Evolutionary conservation across 2,888 invertebrate genomes (phyloP).

Genomic region (Dynastes maya): DNA sequence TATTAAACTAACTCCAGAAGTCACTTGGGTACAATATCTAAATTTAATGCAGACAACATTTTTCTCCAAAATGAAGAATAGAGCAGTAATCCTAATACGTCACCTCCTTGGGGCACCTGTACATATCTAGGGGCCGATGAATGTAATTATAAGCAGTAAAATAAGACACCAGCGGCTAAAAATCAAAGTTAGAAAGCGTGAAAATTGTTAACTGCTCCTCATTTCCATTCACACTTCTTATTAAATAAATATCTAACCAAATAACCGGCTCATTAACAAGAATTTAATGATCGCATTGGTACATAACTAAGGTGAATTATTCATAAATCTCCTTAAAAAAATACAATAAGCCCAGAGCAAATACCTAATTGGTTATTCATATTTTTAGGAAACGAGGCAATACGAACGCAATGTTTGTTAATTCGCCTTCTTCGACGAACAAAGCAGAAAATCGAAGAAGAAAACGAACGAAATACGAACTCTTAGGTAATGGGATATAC

Average conservation of each 20-base stretch:
- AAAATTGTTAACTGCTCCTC: slow-evolving; percentile 28
- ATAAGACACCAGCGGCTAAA: slow-evolving; percentile 1
- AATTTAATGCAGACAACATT: no score
- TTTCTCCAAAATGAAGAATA: no score
- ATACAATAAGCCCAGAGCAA: not conserved
- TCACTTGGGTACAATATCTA: no score
- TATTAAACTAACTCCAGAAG: no score
- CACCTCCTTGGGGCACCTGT: no score
- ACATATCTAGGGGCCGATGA: no score
- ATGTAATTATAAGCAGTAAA: no score
- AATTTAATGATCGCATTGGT: slow-evolving; percentile 36
- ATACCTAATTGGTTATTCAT: slow-evolving; percentile 29
- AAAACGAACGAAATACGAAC: not conserved
- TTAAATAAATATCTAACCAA: slow-evolving; percentile 10
- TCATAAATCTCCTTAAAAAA: not conserved
- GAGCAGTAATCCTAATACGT: no score
- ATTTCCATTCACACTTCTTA: slow-evolving; percentile 21
- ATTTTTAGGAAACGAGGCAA: slow-evolving; percentile 31
- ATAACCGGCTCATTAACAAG: slow-evolving; percentile 33
- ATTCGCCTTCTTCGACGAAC: slow-evolving; percentile 14
- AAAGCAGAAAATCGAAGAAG: not conserved
- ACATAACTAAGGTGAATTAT: slow-evolving; percentile 25
- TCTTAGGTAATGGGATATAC: slow-evolving; percentile 10
- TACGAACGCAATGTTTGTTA: slow-evolving; percentile 6
- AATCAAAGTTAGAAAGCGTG: slow-evolving; percentile 27